These are phyloP conservation scores for Urocolius indicus DNA, from an alignment of 2,113 vertebrate genomes.

Conservation along the genomic window DNA sequence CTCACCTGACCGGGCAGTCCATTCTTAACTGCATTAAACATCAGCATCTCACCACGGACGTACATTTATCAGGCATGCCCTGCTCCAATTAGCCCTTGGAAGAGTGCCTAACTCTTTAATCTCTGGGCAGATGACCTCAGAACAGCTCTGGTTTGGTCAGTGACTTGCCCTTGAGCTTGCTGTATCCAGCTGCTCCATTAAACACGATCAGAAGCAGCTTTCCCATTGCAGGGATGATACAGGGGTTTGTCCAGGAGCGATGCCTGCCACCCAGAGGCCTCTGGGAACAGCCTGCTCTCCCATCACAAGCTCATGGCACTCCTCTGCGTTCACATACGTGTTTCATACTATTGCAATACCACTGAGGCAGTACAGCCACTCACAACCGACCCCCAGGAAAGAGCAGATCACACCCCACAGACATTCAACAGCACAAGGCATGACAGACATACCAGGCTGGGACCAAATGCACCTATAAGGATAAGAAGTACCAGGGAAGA, in stretches of 20 bases:
- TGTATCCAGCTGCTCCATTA: background rate
- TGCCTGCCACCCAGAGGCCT: background rate
- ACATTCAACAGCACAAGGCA: background rate
- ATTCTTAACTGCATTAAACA: background rate
- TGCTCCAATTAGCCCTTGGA: background rate
- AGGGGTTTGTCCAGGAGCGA: background rate
- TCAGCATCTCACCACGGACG: background rate
- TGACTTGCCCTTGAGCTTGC: background rate
- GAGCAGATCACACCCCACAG: background rate
- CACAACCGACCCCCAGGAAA: background rate
- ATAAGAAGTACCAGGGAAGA: background rate
- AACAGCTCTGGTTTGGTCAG: background rate
- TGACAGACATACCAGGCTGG: background rate
- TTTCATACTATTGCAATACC: background rate
- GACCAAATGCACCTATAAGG: background rate
- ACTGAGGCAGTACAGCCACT: background rate
- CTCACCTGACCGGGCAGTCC: background rate
- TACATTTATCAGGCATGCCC: background rate
- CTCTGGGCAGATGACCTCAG: background rate
- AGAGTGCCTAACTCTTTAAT: background rate
- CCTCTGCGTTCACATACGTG: background rate
- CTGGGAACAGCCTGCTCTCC: background rate
- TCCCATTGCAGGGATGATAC: background rate
- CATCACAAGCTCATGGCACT: background rate
- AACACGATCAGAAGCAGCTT: background rate